Evolutionary conservation across 2,888 invertebrate genomes (phyloP), one percentile per base, ranked within the genome.

Genomic region (Aporophyla nigra): DNA sequence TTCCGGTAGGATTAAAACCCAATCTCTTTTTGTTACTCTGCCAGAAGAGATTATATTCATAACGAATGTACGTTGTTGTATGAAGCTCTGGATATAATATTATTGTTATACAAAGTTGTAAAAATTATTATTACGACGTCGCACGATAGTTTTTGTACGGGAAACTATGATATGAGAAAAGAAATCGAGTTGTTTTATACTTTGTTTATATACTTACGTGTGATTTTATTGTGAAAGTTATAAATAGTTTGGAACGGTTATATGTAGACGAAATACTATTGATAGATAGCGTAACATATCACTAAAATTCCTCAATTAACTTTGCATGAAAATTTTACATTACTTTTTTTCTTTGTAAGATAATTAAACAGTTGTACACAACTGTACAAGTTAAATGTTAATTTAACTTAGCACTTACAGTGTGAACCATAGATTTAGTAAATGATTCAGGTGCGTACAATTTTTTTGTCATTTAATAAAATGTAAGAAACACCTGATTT

Each of bases 11-110:
- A 94, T 94, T 93, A 93, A 92, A 92, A 90, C 90, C 89, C 91
- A 93, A 93, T 93, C 92, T 93, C 92, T 92, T 94, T 93, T 93
- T 92, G 93, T 92, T 92, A 90, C 90, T 89, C 87, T 91, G 90
- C 91, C 92, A 91, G 90, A 92, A 92, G 90, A 92, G 91, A 93
- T 92, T 91, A 90, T 91, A 87, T 90, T 88, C 87, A 87, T 90
- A 85, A 89, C 88, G 83, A 89, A 89, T 88, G 89, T 87, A 83
- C 86, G 80, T 82, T 89, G 87, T 89, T 90, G 88, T 89, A 88
- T 90, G 86, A 78, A 83, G 82, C 87, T 83, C 80, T 80, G 85
- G 84, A 89, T 90, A 87, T 88, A 86, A 89, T 88, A 87, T 85
- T 87, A 85, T 88, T 85, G 86, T 86, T 85, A 88, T 84, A 88